phyloP scores from a whole-genome alignment of 2,888 invertebrate species.

The Mimumesa dahlbomi region DNA sequence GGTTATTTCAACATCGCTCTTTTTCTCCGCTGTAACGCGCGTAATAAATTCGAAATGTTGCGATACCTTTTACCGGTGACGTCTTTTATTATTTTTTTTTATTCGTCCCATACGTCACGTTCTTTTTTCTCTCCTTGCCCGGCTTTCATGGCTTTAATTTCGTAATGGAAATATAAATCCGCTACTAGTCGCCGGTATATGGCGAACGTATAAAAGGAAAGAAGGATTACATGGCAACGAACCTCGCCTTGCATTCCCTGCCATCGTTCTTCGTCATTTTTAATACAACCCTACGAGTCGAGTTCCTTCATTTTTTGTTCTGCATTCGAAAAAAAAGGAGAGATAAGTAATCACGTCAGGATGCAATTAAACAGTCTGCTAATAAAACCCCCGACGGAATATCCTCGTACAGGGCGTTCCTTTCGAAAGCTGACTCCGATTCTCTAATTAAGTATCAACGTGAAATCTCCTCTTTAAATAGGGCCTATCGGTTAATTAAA shows the following conservation, averaged over 20 bases:
- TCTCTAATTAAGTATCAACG: too few relatives aligned
- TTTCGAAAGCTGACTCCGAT: too few relatives aligned
- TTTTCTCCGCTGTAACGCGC: too few relatives aligned
- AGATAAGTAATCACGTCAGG: slow-evolving; percentile 6
- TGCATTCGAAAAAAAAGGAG: too few relatives aligned
- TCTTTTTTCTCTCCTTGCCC: neutral
- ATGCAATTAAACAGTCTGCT: slow-evolving; percentile 36
- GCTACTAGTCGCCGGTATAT: neutral
- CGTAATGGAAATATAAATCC: slow-evolving; percentile 30
- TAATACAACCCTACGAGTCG: neutral
- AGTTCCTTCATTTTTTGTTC: too few relatives aligned
- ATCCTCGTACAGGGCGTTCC: too few relatives aligned
- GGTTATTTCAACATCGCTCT: too few relatives aligned
- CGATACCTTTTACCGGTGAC: too few relatives aligned
- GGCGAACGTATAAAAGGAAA: slow-evolving; percentile 13
- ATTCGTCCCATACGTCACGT: slow-evolving; percentile 1
- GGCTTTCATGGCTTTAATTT: slow-evolving; percentile 20
- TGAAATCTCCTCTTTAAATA: neutral
- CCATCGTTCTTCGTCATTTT: too few relatives aligned
- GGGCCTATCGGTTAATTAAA: neutral
- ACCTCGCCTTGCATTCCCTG: too few relatives aligned
- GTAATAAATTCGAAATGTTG: too few relatives aligned
- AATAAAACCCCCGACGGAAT: slow-evolving; percentile 13
- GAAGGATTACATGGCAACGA: neutral
- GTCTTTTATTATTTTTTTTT: neutral